A percentile compares a stretch with the other conserved stretches of the same genome.
These are phyloP conservation scores for Calycopis cecrops DNA, from an alignment of 1,140 invertebrate species.

Conservation along the genomic window DNA sequence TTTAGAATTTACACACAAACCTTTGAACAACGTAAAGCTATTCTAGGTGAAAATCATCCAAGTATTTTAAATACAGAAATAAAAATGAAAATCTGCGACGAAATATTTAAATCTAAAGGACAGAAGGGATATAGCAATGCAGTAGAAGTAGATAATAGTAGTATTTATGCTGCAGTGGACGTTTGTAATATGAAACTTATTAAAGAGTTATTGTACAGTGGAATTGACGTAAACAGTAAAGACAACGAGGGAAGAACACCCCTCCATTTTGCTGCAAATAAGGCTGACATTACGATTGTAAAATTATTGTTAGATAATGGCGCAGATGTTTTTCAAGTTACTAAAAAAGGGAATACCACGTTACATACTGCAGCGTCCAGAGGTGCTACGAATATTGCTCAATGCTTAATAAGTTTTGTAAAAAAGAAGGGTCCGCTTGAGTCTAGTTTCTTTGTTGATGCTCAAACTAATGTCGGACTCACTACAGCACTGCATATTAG, in stretches of 20 bases:
- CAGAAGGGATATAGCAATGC: neutral
- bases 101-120: neutral
- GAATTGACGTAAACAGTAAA: neutral
- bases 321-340: slow-evolving; percentile 1
- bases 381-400: neutral
- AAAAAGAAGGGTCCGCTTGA: neutral
- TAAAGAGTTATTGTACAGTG: slow-evolving; percentile 1
- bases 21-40: neutral
- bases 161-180: neutral
- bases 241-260: slow-evolving; percentile 8
- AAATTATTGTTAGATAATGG: slow-evolving; percentile 12
- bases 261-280: slow-evolving; percentile 11
- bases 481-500: neutral
- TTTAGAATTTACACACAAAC: neutral
- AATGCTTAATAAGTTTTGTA: neutral
- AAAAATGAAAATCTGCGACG: neutral
- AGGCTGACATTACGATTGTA: neutral
- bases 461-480: neutral
- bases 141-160: neutral
- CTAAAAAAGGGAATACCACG: neutral
- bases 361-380: neutral
- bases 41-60: neutral
- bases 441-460: neutral
- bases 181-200: neutral
- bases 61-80: neutral